Evolutionary conservation across 2,797 vertebrate genomes (phyloP), one percentile per base, ranked within the genome.

Genomic region (Cossypha polioptera): DNA sequence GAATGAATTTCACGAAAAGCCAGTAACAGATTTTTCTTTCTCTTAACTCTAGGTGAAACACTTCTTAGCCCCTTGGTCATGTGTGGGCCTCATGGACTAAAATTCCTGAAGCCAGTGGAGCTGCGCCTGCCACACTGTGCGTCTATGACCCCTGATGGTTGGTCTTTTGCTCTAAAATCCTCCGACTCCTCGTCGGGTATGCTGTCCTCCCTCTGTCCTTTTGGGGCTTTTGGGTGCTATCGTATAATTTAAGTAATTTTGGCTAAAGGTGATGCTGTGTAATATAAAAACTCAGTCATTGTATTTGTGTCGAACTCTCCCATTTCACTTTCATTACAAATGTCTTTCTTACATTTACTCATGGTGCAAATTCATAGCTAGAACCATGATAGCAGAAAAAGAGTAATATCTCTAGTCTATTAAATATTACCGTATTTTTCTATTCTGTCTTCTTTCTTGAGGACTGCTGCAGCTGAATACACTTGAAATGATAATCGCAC

Each of bases 141-240:
- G 98, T 99, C 99, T 97, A 99, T 99, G 99, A 99, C 99, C 98
- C 99, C 99, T 99, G 99, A 99, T 99, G 99, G 99, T 99, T 99
- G 99, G 99, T 99, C 99, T 99, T 99, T 99, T 99, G 99, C 99
- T 99, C 99, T 99, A 99, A 99, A 99, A 99, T 99, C 99, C 98
- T 99, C 99, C 98, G 99, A 99, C 99, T 99, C 99, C 98, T 99
- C 99, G 99, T 99, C 99, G 99, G 99, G 99, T 99, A 98, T 96
- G 99, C 99, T 99, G 98, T 99, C 98, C 98, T 99, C 98, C 98
- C 98, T 99, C 98, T 98, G 98, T 99, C 98, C 98, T 99, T 98
- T 98, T 99, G 98, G 99, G 98, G 98, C 98, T 98, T 98, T 98
- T 98, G 98, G 98, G 98, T 96, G 97, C 98, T 98, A 98, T 99